phyloP scores from a whole-genome alignment of 2,113 vertebrate genomes.

The Equus przewalskii region DNA sequence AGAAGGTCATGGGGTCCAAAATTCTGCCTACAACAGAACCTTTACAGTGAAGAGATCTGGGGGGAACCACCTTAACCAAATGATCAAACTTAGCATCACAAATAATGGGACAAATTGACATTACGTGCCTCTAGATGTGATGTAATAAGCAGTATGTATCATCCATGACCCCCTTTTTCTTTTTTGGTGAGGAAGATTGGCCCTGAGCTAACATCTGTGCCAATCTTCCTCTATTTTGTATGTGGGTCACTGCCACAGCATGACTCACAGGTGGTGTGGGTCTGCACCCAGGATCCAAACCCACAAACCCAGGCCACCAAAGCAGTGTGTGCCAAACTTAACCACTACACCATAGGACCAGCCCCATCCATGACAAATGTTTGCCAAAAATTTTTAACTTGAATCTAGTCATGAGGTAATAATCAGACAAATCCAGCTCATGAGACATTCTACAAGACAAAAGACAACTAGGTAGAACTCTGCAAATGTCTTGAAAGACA shows the following conservation, averaged over 20 bases:
- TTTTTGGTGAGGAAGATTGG: too few relatives aligned
- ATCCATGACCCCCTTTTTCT: not conserved
- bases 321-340: too few relatives aligned
- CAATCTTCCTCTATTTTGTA: too few relatives aligned
- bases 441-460: slow-evolving; percentile 17
- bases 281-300: too few relatives aligned
- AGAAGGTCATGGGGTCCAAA: not conserved
- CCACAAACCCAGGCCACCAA: too few relatives aligned
- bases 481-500: slow-evolving; percentile 37
- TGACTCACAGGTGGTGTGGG: too few relatives aligned
- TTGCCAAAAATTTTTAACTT: slow-evolving; percentile 26
- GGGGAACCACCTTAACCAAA: not conserved
- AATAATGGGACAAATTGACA: not conserved
- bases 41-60: not conserved
- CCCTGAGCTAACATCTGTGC: too few relatives aligned
- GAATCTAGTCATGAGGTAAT: not conserved
- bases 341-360: too few relatives aligned
- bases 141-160: not conserved
- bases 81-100: not conserved
- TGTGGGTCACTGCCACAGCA: too few relatives aligned
- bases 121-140: not conserved
- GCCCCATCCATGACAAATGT: not conserved
- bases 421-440: not conserved
- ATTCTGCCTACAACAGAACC: not conserved
- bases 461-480: slow-evolving; percentile 2